Conservation (phyloP, 2,888 invertebrate species). For the Crematogaster levior region DNA sequence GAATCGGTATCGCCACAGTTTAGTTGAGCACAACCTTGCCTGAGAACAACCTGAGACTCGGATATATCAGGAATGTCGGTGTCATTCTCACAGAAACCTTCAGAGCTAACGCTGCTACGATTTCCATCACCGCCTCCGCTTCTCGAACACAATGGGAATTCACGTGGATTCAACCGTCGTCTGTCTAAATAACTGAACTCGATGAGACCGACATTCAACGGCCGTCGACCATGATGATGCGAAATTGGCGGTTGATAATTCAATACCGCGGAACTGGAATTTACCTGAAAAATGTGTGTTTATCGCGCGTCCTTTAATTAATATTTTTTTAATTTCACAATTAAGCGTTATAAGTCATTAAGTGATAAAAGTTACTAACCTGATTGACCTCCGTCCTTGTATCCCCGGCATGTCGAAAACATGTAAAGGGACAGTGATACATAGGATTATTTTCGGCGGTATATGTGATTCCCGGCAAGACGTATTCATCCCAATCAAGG, state of each 20-base stretch:
- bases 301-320: slow-evolving; percentile 47
- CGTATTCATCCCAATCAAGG: slow-evolving; percentile 98
- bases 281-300: slow-evolving; percentile 87
- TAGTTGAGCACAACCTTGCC: slow-evolving; percentile 87
- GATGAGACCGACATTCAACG: slow-evolving; percentile 85
- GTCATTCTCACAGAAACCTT: slow-evolving; percentile 98
- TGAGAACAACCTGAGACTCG: slow-evolving; percentile 84
- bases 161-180: slow-evolving; percentile 81
- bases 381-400: slow-evolving; percentile 89
- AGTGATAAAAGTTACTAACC: slow-evolving; percentile 85
- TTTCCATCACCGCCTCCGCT: slow-evolving; percentile 90
- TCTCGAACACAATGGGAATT: slow-evolving; percentile 82
- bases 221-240: slow-evolving; percentile 84
- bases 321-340: not conserved
- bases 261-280: slow-evolving; percentile 93
- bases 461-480: slow-evolving; percentile 96
- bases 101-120: slow-evolving; percentile 97
- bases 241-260: slow-evolving; percentile 89
- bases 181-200: slow-evolving; percentile 85
- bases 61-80: slow-evolving; percentile 89
- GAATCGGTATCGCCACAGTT: slow-evolving; percentile 84
- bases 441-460: slow-evolving; percentile 94
- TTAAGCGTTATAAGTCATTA: slow-evolving; percentile 10
- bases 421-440: slow-evolving; percentile 96
- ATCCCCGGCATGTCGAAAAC: slow-evolving; percentile 92